These are phyloP conservation scores for Platycheirus rosarum DNA, from an alignment of 2,888 invertebrate genomes.

Conservation along the genomic window DNA sequence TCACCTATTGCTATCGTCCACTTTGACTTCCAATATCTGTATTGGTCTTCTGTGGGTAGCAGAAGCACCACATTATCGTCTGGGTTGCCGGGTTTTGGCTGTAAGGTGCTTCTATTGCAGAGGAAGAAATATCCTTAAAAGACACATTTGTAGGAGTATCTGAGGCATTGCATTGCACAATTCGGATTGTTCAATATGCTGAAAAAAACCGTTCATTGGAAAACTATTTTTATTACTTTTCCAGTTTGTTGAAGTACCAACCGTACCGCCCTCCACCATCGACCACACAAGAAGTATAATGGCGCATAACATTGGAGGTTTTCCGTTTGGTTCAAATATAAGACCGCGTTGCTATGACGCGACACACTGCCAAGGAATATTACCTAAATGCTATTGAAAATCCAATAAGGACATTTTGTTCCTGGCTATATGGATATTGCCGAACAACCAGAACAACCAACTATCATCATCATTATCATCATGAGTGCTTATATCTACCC, in stretches of 20 bases:
- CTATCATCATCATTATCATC: constrained; percentile 40
- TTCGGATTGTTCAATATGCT: constrained; percentile 51
- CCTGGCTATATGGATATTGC: constrained; percentile 1
- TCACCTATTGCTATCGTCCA: constrained; percentile 61
- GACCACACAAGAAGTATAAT: constrained; percentile 53
- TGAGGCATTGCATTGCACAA: constrained; percentile 51
- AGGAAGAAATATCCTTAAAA: constrained; percentile 50
- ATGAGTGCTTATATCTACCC: constrained; percentile 24
- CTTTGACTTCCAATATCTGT: constrained; percentile 63
- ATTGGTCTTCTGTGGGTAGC: constrained; percentile 20
- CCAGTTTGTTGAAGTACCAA: neutral
- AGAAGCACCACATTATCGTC: neutral
- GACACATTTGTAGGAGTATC: constrained; percentile 21
- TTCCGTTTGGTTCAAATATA: constrained; percentile 33
- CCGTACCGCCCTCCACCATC: too few relatives aligned
- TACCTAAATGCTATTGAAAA: constrained; percentile 69
- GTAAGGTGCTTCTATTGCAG: too few relatives aligned
- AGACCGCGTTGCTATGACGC: constrained; percentile 47
- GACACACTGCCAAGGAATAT: constrained; percentile 41
- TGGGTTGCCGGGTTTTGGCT: too few relatives aligned
- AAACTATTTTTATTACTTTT: constrained; percentile 63
- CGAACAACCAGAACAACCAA: constrained; percentile 20
- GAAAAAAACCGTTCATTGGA: constrained; percentile 62
- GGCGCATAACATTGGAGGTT: constrained; percentile 55
- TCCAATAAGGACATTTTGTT: constrained; percentile 68